A percentile compares a stretch with the other conserved stretches of the same genome.
phyloP scores from a whole-genome alignment of 2,888 invertebrate species.

The Ophioninae sp. region DNA sequence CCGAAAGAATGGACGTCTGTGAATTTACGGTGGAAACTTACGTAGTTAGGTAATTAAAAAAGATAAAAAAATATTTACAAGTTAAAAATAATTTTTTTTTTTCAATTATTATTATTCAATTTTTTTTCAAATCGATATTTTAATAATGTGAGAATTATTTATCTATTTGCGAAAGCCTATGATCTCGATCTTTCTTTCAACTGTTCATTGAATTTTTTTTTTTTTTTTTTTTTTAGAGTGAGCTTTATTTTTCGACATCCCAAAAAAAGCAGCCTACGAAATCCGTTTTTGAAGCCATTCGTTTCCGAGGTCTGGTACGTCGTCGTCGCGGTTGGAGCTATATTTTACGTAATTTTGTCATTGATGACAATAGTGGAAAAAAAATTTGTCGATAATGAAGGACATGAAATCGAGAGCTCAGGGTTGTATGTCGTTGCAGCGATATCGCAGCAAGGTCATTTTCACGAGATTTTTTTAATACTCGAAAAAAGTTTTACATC shows the following conservation, averaged over 20 bases:
- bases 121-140: too few relatives aligned
- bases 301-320: constrained; percentile 83
- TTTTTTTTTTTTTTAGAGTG: too few relatives aligned
- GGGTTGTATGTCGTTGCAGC: constrained; percentile 79
- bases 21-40: constrained; percentile 85
- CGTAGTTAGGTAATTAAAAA: constrained; percentile 82
- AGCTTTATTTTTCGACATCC: constrained; percentile 88
- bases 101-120: too few relatives aligned
- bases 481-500: neutral
- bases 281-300: constrained; percentile 86
- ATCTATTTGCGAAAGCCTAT: too few relatives aligned
- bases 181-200: neutral
- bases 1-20: constrained; percentile 83
- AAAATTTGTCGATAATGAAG: constrained; percentile 13
- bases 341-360: constrained; percentile 68
- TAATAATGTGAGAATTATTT: too few relatives aligned
- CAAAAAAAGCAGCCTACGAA: constrained; percentile 83
- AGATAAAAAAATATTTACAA: neutral
- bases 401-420: constrained; percentile 53
- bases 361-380: constrained; percentile 65
- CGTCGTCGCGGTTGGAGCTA: constrained; percentile 76
- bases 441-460: constrained; percentile 81
- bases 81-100: too few relatives aligned
- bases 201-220: neutral
- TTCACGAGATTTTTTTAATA: constrained; percentile 32